These are phyloP conservation scores for Knipowitschia caucasica DNA, from an alignment of 2,797 vertebrate species.

Conservation along the genomic window DNA sequence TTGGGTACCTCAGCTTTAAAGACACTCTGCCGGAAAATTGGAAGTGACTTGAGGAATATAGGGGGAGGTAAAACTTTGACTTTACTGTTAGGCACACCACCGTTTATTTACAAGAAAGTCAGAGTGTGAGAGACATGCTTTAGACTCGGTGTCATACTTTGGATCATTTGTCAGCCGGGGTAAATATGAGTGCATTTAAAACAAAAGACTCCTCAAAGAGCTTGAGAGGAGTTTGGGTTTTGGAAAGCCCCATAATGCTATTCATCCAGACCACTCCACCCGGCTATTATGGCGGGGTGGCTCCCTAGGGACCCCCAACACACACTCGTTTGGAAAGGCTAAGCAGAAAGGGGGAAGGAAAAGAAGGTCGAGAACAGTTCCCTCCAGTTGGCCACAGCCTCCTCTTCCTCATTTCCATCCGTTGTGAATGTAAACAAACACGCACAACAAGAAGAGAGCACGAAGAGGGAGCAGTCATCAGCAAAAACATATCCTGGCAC, in stretches of 20 bases:
- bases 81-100: slow-evolving; percentile 11
- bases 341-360: slow-evolving; percentile 39
- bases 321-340: slow-evolving; percentile 61
- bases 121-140: slow-evolving; percentile 46
- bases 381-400: slow-evolving; percentile 47
- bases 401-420: slow-evolving; percentile 54
- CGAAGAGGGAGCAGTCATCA: slow-evolving; percentile 31
- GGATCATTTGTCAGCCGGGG: slow-evolving; percentile 39
- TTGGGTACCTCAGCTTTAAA: slow-evolving; percentile 11
- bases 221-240: slow-evolving; percentile 53
- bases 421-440: slow-evolving; percentile 63
- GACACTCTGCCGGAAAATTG: slow-evolving; percentile 31
- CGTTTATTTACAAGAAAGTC: slow-evolving; percentile 18
- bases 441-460: slow-evolving; percentile 48
- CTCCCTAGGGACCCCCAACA: slow-evolving; percentile 66
- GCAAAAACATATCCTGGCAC: slow-evolving; percentile 65
- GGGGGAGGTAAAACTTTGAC: slow-evolving; percentile 29
- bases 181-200: slow-evolving; percentile 49
- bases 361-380: slow-evolving; percentile 44
- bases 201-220: slow-evolving; percentile 42
- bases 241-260: slow-evolving; percentile 67
- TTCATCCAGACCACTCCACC: slow-evolving; percentile 64
- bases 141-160: slow-evolving; percentile 32
- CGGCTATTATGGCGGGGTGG: slow-evolving; percentile 63
- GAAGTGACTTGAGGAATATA: slow-evolving; percentile 48